Percentiles rank a stretch among this genome's conserved stretches.
Evolutionary conservation across 1,140 invertebrate genomes (phyloP).

Genomic region (Drosophila simulans): DNA sequence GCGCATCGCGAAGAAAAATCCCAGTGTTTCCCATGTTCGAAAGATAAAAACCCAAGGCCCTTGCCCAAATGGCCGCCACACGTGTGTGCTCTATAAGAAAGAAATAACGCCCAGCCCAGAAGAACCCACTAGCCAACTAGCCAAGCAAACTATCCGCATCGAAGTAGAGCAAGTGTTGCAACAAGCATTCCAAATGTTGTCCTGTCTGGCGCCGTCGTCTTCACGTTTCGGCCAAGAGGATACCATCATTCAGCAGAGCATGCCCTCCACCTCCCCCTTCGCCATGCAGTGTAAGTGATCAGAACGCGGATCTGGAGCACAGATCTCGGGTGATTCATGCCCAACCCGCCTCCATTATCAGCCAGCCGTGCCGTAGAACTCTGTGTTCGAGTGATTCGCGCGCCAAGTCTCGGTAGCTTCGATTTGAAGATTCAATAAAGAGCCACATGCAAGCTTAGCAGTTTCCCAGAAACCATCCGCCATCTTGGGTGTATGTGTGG

Average conservation of each 20-base stretch:
- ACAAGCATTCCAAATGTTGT: conserved; percentile 85
- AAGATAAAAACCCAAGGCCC: conserved; percentile 23
- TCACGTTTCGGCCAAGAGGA: conserved; percentile 85
- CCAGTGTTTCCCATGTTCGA: conserved; percentile 17
- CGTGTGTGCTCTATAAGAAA: conserved; percentile 60
- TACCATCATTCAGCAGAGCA: conserved; percentile 84
- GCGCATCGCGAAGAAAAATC: conserved; percentile 3
- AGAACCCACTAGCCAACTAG: conserved; percentile 11
- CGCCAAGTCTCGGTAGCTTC: conserved; percentile 42
- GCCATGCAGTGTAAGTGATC: conserved; percentile 84
- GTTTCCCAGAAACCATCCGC: conserved; percentile 35
- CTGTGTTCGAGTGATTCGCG: conserved; percentile 38
- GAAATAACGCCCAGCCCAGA: neutral
- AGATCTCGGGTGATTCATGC: conserved; percentile 26
- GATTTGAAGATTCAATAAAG: neutral
- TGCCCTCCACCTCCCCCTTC: conserved; percentile 84
- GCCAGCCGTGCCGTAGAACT: conserved; percentile 66
- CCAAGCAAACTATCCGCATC: conserved; percentile 12
- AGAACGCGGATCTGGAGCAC: no score
- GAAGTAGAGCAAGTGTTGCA: conserved; percentile 33
- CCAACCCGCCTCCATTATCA: conserved; percentile 53
- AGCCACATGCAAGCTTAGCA: conserved; percentile 44
- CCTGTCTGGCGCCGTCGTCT: conserved; percentile 84
- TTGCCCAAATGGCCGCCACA: conserved; percentile 47
- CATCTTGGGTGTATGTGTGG: conserved; percentile 71